Evolutionary conservation across 1,140 invertebrate species (phyloP), one percentile per base, ranked within the genome.

Genomic region (Magallana angulata): DNA sequence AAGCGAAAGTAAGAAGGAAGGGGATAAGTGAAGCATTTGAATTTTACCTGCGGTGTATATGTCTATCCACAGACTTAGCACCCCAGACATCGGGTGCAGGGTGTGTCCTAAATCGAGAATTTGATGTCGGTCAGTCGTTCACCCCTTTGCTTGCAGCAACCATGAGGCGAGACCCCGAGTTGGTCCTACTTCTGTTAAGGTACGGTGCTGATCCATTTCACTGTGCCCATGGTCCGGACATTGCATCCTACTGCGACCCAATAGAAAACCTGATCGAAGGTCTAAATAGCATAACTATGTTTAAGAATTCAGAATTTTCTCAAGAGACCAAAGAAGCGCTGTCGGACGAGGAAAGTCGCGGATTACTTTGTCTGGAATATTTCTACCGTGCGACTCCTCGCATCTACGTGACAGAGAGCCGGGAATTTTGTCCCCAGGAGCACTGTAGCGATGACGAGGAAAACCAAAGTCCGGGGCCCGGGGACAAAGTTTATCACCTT

Each of bases 131-230:
- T 18, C 68, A 85, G 58, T 57, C 59, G 4, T 84, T 83, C 81
- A 90, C 88, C 12, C 90, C 90, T 14, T 68, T 91, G 8, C 64
- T 85, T 5, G 90, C 90, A 48, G 90, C 90, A 18, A 85, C 85
- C 7, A 88, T 87, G 9, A 60, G 81, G 14, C 85, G 89, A 48
- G 88, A 89, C 7, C 89, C 83, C 9, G 76, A 86, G 1, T 18
- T 90, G 16, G 88, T 91, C 0, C 60, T 86, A 7, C 56, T 89
- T 6, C 68, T 91, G 7, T 68, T 91, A 24, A 85, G 88, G 57
- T 89, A 89, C 62, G 90, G 90, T 7, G 90, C 90, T 12, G 87
- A 90, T 76, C 90, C 89, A 7, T 88, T 85, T 16, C 36, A 82
- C 9, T 57, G n/a, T 59, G 76, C 59, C 18, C 24, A 62, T 12